Evolutionary conservation across 2,113 vertebrate species (phyloP).

Genomic region (Anoplopoma fimbria): DNA sequence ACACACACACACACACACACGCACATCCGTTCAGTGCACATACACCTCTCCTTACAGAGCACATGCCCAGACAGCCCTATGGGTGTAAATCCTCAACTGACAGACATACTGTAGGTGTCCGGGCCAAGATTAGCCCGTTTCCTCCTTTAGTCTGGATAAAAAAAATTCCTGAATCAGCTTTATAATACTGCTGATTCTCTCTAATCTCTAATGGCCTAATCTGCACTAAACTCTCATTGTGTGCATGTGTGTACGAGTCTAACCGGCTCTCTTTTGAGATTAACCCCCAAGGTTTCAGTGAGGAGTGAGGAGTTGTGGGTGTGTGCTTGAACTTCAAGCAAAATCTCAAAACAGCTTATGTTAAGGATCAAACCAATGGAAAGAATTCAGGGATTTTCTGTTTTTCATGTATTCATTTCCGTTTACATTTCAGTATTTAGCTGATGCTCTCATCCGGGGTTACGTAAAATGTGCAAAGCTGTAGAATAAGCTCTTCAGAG

Average conservation of each 20-base stretch:
- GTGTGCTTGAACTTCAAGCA: slow-evolving; percentile 28
- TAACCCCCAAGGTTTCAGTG: slow-evolving; percentile 52
- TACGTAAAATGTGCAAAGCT: slow-evolving; percentile 12
- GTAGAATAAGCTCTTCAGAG: slow-evolving; percentile 1
- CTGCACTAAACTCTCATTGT: slow-evolving; percentile 53
- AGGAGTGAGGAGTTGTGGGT: slow-evolving; percentile 38
- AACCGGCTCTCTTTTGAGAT: slow-evolving; percentile 44
- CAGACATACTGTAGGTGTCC: slow-evolving; percentile 65
- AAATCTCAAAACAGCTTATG: slow-evolving; percentile 40
- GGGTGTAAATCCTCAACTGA: slow-evolving; percentile 71
- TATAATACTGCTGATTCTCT: slow-evolving; percentile 71
- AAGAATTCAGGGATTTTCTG: slow-evolving; percentile 41
- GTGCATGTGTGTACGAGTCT: slow-evolving; percentile 9
- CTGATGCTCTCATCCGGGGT: slow-evolving; percentile 10
- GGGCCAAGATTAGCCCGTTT: slow-evolving; percentile 67
- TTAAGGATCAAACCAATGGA: slow-evolving; percentile 24
- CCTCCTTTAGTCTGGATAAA: slow-evolving; percentile 51
- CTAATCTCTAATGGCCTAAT: slow-evolving; percentile 67
- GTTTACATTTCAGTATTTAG: slow-evolving; percentile 8
- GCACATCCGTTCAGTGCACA: neutral
- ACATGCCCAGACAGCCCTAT: slow-evolving; percentile 58
- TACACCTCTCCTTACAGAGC: slow-evolving; percentile 13
- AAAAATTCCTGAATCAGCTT: slow-evolving; percentile 73
- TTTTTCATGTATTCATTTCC: slow-evolving; percentile 25
- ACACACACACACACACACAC: slow-evolving; percentile 4